phyloP scores from a whole-genome alignment of 2,888 invertebrate genomes.

The Plusia festucae region DNA sequence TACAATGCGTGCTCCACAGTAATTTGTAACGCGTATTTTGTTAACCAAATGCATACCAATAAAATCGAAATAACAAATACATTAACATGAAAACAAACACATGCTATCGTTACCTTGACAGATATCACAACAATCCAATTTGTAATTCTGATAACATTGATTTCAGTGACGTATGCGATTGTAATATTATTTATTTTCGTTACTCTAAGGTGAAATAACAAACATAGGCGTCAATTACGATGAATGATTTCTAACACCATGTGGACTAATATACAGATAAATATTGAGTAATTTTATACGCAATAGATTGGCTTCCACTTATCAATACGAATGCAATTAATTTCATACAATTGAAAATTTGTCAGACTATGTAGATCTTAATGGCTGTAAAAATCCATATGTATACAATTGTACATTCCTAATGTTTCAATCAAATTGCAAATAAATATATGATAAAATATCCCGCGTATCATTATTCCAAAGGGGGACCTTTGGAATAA shows the following conservation, averaged over 20 bases:
- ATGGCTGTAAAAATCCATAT: too few relatives aligned
- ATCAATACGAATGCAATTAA: too few relatives aligned
- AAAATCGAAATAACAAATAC: conserved; percentile 30
- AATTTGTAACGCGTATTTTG: background rate
- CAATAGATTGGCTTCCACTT: too few relatives aligned
- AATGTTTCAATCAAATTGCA: too few relatives aligned
- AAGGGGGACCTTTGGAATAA: too few relatives aligned
- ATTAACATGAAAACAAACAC: conserved; percentile 19
- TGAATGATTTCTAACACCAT: too few relatives aligned
- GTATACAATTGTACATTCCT: too few relatives aligned
- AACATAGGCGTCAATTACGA: too few relatives aligned
- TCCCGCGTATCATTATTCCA: too few relatives aligned
- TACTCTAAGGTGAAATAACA: background rate
- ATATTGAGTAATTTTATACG: background rate
- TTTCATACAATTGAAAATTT: too few relatives aligned
- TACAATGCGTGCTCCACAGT: background rate
- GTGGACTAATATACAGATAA: too few relatives aligned
- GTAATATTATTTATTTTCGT: conserved; percentile 7
- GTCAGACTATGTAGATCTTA: background rate
- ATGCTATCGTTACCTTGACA: conserved; percentile 2
- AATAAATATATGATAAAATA: too few relatives aligned
- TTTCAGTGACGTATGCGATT: conserved; percentile 26
- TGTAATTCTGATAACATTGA: conserved; percentile 29
- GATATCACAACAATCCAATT: conserved; percentile 8
- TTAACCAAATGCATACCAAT: conserved; percentile 6